Evolutionary conservation across 2,113 vertebrate species (phyloP), one percentile per base, ranked within the genome.

Genomic region (Setophaga coronata): DNA sequence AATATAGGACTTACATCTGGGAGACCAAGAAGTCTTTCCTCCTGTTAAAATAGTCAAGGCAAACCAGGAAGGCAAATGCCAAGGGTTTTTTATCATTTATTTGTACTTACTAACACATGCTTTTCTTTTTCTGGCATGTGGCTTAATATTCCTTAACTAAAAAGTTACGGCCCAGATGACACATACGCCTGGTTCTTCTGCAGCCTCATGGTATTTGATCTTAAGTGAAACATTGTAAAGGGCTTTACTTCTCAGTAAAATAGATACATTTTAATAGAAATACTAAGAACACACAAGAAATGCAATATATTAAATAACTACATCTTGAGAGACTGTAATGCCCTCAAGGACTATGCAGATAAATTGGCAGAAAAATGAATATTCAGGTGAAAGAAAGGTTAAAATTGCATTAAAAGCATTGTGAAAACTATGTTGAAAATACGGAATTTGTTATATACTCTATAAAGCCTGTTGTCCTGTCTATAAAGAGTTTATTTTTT

Each of bases 71-170:
- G 21, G 4, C 8, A 71, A n/a, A 13, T 24, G 8, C 1, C 38
- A 50, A 18, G 4, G 14, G 2, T 36, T 29, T 29, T 54, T 86
- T 40, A 10, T 61, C 61, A 6, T 47, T 82, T 50, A 28, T 65
- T 62, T 80, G 8, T 28, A 57, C 31, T 71, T 71, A 71, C 9
- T 36, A 43, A 31, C 2, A 4, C 5, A 33, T 0, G 0, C 2
- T 15, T 73, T 79, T 60, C 4, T 66, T 66, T 42, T 2, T 18
- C 18, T 60, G 45, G 14, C 19, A 29, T 4, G 3, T 51, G 18
- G 54, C 21, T 34, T 43, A n/a, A 60, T 31, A 64, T 47, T 73
- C 34, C 33, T 89, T 50, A 76, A 45, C 6, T n/a, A 19, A 31
- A 57, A 67, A 6, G 5, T 4, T 31, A 11, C 33, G 28, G 13